Evolutionary conservation across 2,888 invertebrate species (phyloP), one percentile per base, ranked within the genome.

Genomic region (Meliscaeva auricollis): DNA sequence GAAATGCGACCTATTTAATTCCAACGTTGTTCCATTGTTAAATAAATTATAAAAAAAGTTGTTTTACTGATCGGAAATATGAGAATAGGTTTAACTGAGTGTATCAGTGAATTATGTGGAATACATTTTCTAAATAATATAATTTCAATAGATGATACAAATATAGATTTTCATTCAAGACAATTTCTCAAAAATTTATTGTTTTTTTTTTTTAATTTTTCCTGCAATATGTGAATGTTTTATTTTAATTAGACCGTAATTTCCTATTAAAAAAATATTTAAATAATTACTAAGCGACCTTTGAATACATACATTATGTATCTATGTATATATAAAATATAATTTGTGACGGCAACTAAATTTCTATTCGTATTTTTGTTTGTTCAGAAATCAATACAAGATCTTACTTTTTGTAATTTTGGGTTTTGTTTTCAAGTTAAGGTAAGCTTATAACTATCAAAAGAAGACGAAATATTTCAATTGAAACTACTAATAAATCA

Each of bases 61-160:
- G 5, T 54, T 35, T 50, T 50, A 32, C 38, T 41, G 2, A 15
- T 52, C 38, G 41, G 35, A 68, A 32, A 38, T 58, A 78, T 38
- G 60, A 78, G 70, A 73, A 73, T 50, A 64, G 41, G 62, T 69
- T 83, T 74, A 64, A 20, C 69, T 78, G 83, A 83, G 78, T 56
- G 46, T 69, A 77, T 20, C 62, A 46, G 11, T 52, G 8, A 69
- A 46, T 52, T 11, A 20, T 20, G 44, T 78, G 73, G 74, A 83
- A 83, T 83, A 83, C 83, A 83, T 83, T 83, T 78, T 73, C 38
- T 58, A 22, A 41, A 60, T 11, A 64, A 56, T 70, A 72, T 38
- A 52, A 64, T 76, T 70, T 44, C 46, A 41, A 60, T 35, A 22
- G 41, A 60, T 60, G n/a, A 22, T 35, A 35, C 35, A 26, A 26